A percentile compares a stretch with the other conserved stretches of the same genome.
Evolutionary conservation across 2,888 invertebrate genomes (phyloP).

Genomic region (Tipula vernalis): DNA sequence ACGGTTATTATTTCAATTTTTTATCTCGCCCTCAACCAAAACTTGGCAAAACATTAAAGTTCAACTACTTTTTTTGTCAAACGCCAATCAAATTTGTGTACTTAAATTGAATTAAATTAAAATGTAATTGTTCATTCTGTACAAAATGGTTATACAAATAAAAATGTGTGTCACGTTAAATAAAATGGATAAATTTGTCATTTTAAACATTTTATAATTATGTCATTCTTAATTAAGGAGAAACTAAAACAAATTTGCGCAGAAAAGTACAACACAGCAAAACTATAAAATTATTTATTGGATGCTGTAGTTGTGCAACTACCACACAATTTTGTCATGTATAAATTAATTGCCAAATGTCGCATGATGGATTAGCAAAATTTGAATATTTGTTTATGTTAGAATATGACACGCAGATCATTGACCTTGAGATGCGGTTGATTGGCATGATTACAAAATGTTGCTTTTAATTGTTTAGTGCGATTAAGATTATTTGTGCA

Average conservation of each 20-base stretch:
- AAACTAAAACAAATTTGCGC: background rate
- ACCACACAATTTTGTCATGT: background rate
- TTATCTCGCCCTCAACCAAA: background rate
- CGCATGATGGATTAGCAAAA: background rate
- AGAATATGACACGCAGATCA: background rate
- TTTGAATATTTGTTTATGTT: background rate
- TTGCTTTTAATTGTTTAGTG: background rate
- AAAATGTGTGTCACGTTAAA: background rate
- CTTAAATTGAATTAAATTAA: background rate
- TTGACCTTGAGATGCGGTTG: background rate
- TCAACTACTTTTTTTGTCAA: background rate
- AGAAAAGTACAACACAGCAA: background rate
- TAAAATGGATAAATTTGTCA: background rate
- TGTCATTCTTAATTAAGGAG: background rate
- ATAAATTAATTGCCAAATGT: background rate
- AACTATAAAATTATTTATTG: background rate
- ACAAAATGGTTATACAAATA: background rate
- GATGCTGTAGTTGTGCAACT: background rate
- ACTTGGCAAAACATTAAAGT: background rate
- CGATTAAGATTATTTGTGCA: background rate
- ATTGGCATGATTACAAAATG: background rate
- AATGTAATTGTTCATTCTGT: background rate
- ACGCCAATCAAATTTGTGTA: background rate
- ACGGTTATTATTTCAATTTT: background rate
- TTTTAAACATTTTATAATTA: background rate